Base-by-base conservation (phyloP, 1,140 invertebrate species). In the Bursaphelenchus mucronatus region DNA sequence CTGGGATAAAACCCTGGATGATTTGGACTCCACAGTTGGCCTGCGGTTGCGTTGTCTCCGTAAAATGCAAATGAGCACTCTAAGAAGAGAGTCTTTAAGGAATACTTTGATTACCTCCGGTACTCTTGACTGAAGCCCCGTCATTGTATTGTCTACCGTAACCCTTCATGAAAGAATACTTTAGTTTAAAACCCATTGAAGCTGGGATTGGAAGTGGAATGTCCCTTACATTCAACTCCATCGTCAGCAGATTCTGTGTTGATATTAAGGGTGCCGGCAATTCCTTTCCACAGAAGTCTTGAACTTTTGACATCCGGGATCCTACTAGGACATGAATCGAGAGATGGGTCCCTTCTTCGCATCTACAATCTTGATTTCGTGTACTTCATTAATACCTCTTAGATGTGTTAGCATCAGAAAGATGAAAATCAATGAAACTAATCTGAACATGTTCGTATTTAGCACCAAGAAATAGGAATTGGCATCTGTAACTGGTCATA, bases 1-100 rank as follows among this genome's bases (percentile, higher is more conserved):
- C 91, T 85, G 0, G 92, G 90, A 83, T 95, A 95, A 40, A 87
- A 87, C 8, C 93, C 93, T 0, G 92, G 92, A 78, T 89, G 93
- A 83, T 96, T 96, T 0, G 92, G 91, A 7, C 90, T 92, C 52
- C 88, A 87, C 79, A 96, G 91, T 17, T 88, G 88, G 11, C 92
- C 92, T 75, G 87, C 89, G 17, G 68, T 66, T 8, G 87, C 86
- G 70, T 88, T 87, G 63, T 87, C 88, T 82, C 90, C 91, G 63
- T 84, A 83, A 75, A 83, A 86, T 15, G 79, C 73, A 68, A 86
- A 86, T 8, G 79, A 73, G 73, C 85, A 86, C 19, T 76, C 85
- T 85, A 69, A n/a, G 74, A 71, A 52, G 46, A 21, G 41, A 13
- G 17, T 43, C 41, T 15, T 13, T 49, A 52, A 51, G 9, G 13